Percentiles rank a stretch among this genome's conserved stretches.
Evolutionary conservation across 2,888 invertebrate species (phyloP).

Genomic region (Deroplatys truncata): DNA sequence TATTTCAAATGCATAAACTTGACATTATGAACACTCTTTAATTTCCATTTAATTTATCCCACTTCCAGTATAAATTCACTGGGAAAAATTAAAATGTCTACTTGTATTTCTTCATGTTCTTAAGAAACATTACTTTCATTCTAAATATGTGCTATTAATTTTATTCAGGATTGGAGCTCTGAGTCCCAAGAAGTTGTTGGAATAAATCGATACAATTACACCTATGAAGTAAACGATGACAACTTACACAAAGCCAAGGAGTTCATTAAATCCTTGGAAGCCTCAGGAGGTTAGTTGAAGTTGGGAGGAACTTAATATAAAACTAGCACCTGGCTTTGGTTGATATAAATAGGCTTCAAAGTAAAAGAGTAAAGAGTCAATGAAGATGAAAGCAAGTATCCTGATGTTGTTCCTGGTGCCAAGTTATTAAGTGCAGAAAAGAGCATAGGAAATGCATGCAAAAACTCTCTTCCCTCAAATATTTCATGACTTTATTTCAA

Average conservation of each 20-base stretch:
- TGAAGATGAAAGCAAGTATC: not conserved
- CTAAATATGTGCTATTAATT: not conserved
- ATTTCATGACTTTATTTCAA: too few species aligned
- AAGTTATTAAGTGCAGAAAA: too few species aligned
- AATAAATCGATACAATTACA: conserved; percentile 18
- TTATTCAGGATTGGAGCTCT: conserved; percentile 25
- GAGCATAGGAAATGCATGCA: too few species aligned
- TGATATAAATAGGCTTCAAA: not conserved
- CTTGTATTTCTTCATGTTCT: too few species aligned
- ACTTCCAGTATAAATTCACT: too few species aligned
- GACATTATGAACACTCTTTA: too few species aligned
- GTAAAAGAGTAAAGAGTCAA: not conserved
- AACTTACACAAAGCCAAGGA: conserved; percentile 29
- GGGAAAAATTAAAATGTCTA: too few species aligned
- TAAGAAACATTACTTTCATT: not conserved
- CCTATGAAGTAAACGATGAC: conserved; percentile 21
- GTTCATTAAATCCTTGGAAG: conserved; percentile 29
- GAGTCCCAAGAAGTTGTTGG: conserved; percentile 25
- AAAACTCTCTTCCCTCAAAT: too few species aligned
- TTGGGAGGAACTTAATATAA: not conserved
- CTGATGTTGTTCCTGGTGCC: too few species aligned
- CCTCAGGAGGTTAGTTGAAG: conserved; percentile 28
- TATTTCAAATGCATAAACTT: too few species aligned
- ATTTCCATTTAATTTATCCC: too few species aligned
- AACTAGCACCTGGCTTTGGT: not conserved